Base-by-base conservation (phyloP, 2,113 vertebrate genomes). In the Podarcis cretensis region DNA sequence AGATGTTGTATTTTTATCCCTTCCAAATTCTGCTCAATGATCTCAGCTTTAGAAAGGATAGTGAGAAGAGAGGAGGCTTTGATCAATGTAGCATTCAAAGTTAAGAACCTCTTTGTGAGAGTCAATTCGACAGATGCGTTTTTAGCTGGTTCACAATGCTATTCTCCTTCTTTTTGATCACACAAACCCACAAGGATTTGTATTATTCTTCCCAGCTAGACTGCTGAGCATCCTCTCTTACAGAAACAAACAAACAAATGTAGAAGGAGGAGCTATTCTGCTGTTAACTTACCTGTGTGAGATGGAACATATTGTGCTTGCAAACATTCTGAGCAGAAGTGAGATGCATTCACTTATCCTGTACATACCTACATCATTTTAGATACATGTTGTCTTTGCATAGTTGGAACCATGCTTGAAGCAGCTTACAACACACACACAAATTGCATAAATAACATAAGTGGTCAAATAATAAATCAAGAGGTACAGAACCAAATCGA, bases 41-140 rank as follows among this genome's bases (percentile, higher is more conserved):
- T 80, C 86, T 88, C 16, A 90, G 25, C 0, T 80, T 78, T 23
- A 83, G 14, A 87, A 89, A 74, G 13, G 1, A 89, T 27, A 87
- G 20, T 84, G 13, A 10, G 73, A 18, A 83, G 83, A 91, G 79
- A 18, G 0, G 27, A 43, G 0, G 37, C 1, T 89, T 21, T 75
- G 80, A 76, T 81, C 74, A 78, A 74, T 35, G 2, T 76, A 87
- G 12, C 43, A 90, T 87, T 87, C 76, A 93, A 87, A 20, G 3
- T 2, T 89, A 84, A 0, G 77, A 89, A 85, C 35, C 18, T 54
- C 27, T 63, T 40, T 87, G 14, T 77, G 18, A 57, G 59, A 59
- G 1, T 18, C 91, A 57, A 83, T 89, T 85, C 78, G 8, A 1
- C 7, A 87, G 27, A 85, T 89, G 80, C 59, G 68, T 90, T 32